Evolutionary conservation across 2,797 vertebrate species (phyloP).

Genomic region (Oophaga sylvatica): DNA sequence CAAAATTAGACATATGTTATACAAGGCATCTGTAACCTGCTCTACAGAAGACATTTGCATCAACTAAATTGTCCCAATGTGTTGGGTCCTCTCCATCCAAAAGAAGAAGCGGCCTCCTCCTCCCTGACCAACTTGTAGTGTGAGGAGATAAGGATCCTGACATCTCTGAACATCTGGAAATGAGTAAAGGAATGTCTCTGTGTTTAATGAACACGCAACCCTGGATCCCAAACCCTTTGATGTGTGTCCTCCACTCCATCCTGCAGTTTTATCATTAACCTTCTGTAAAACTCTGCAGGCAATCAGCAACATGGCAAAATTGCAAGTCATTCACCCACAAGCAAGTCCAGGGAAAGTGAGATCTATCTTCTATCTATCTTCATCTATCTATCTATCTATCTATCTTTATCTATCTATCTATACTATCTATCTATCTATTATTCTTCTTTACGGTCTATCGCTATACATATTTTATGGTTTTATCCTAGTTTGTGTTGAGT

Average conservation of each 20-base stretch:
- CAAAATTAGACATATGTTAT: no score
- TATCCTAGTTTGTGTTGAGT: background rate
- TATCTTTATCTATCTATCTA: conserved; percentile 27
- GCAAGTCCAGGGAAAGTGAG: background rate
- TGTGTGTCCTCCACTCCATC: conserved; percentile 49
- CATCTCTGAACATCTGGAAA: conserved; percentile 51
- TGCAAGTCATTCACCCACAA: conserved; percentile 58
- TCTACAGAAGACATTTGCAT: background rate
- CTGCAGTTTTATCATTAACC: conserved; percentile 63
- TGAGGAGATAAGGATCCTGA: background rate
- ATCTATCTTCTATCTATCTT: conserved; percentile 16
- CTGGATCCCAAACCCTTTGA: conserved; percentile 38
- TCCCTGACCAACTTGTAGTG: background rate
- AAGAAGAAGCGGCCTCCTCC: background rate
- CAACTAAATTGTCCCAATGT: background rate
- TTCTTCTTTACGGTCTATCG: no score
- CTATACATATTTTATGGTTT: background rate
- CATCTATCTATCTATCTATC: conserved; percentile 32
- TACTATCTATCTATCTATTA: conserved; percentile 32
- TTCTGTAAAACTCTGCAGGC: conserved; percentile 57
- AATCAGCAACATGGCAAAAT: conserved; percentile 52
- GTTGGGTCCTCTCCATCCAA: background rate
- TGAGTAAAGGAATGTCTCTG: conserved; percentile 29
- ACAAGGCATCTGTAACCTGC: no score
- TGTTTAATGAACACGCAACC: conserved; percentile 31